Base-by-base conservation (phyloP, 2,797 vertebrate genomes). In the Crenichthys baileyi region DNA sequence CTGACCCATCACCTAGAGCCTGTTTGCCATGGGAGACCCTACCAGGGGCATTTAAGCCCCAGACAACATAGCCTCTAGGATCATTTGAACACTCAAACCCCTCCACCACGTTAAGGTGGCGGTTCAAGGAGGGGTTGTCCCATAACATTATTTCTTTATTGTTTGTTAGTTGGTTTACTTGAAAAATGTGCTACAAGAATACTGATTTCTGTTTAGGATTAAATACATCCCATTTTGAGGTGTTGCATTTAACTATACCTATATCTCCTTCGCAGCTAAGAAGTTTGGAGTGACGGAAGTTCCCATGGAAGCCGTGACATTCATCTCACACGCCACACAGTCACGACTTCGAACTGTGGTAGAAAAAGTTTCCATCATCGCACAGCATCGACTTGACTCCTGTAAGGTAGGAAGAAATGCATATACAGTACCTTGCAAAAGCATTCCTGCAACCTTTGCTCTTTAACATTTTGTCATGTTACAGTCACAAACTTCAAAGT, bases 291-390 rank as follows among this genome's bases (percentile, higher is more conserved):
- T 97, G 85, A 95, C 95, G 3, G 96, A 97, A 72, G 95, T 97
- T 26, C 93, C 96, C 12, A 91, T 95, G 92, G 97, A 97, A 84
- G 94, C 96, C 0, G 96, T 97, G 82, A 96, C 94, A 85, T 97
- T 97, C 92, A 96, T 97, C 92, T 97, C 97, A 60, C 96, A 97
- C 2, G 96, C 96, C 53, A 95, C 97, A 0, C 96, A 97, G 87
- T 95, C 89, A 72, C 95, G 96, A 82, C 89, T 97, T 77, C 95
- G 96, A 61, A 95, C 96, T 1, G 93, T 98, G 46, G 93, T 97
- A 75, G 96, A 97, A 88, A 97, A 97, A 58, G 94, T 97, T 79
- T 96, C 97, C 0, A 84, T 94, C 76, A 96, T 97, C 20, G 97
- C 96, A 24, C 96, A 97, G 87, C 96, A 97, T 83, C 90, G 97